Evolutionary conservation across 1,140 invertebrate genomes (phyloP).

Genomic region (Drosophila kurseongensis): DNA sequence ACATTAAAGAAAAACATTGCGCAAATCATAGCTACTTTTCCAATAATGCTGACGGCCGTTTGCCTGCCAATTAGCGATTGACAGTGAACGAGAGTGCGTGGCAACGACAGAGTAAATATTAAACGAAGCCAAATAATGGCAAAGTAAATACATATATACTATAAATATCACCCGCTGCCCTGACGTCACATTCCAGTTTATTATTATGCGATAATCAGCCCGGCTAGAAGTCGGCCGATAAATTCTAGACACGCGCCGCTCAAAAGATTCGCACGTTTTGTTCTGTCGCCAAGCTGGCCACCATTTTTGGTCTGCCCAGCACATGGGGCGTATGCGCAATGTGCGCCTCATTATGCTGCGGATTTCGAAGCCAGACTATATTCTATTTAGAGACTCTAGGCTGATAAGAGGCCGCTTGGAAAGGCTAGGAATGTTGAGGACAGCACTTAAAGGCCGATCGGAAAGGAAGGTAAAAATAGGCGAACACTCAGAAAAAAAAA

Average conservation of each 20-base stretch:
- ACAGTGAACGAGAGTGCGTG: conserved; percentile 41
- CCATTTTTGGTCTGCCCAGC: conserved; percentile 46
- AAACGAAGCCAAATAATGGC: conserved; percentile 29
- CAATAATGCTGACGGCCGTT: conserved; percentile 24
- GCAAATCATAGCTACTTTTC: conserved; percentile 30
- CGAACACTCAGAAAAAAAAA: neutral
- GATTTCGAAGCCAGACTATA: conserved; percentile 5
- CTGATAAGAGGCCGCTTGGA: conserved; percentile 54
- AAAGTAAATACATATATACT: conserved; percentile 35
- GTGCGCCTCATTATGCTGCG: conserved; percentile 27
- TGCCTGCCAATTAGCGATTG: conserved; percentile 54
- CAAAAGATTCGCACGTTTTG: conserved; percentile 61
- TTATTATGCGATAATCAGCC: conserved; percentile 61
- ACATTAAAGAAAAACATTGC: conserved; percentile 21
- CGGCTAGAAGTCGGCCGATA: conserved; percentile 45
- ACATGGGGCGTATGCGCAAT: conserved; percentile 64
- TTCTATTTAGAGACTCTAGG: conserved; percentile 41
- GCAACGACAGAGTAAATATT: conserved; percentile 40
- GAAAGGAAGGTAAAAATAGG: neutral
- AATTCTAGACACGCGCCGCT: conserved; percentile 72
- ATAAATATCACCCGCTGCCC: conserved; percentile 20
- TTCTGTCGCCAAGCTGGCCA: conserved; percentile 39
- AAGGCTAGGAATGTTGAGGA: conserved; percentile 42
- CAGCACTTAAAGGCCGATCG: neutral
- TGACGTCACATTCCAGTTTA: conserved; percentile 68